Evolutionary conservation across 1,140 invertebrate species (phyloP).

Genomic region (Dendrolimus kikuchii): DNA sequence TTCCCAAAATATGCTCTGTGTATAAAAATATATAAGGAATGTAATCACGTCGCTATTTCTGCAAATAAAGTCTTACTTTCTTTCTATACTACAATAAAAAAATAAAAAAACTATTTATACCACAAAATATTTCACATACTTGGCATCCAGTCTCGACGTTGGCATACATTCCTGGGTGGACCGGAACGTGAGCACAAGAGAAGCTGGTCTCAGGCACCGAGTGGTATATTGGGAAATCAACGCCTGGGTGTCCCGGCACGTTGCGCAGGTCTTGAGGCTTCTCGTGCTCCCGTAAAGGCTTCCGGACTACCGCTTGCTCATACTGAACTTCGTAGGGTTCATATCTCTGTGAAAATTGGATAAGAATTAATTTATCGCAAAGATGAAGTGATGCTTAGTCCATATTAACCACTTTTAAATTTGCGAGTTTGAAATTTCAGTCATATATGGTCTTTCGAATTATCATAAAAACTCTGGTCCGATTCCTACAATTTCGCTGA

Average conservation of each 20-base stretch:
- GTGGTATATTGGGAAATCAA: slow-evolving; percentile 86
- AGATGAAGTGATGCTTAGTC: no score
- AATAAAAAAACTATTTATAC: no score
- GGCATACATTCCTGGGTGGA: slow-evolving; percentile 88
- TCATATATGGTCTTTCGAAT: no score
- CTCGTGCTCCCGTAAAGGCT: slow-evolving; percentile 71
- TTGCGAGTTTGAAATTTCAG: no score
- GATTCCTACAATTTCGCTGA: no score
- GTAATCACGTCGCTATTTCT: no score
- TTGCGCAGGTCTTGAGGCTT: slow-evolving; percentile 83
- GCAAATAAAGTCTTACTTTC: no score
- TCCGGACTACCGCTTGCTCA: slow-evolving; percentile 43
- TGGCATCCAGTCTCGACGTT: slow-evolving; percentile 91
- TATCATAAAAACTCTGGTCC: no score
- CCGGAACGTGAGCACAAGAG: slow-evolving; percentile 82
- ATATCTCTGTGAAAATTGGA: slow-evolving; percentile 39
- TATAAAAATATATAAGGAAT: no score
- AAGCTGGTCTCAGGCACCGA: slow-evolving; percentile 84
- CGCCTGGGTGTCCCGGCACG: slow-evolving; percentile 82
- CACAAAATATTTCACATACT: slow-evolving; percentile 56
- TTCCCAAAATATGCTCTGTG: no score
- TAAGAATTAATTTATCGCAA: neutral
- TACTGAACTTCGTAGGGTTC: slow-evolving; percentile 44
- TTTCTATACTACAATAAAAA: no score
- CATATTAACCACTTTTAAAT: no score